Evolutionary conservation across 2,113 vertebrate species (phyloP), one percentile per base, ranked within the genome.

Genomic region (Microcebus ravelobensis): DNA sequence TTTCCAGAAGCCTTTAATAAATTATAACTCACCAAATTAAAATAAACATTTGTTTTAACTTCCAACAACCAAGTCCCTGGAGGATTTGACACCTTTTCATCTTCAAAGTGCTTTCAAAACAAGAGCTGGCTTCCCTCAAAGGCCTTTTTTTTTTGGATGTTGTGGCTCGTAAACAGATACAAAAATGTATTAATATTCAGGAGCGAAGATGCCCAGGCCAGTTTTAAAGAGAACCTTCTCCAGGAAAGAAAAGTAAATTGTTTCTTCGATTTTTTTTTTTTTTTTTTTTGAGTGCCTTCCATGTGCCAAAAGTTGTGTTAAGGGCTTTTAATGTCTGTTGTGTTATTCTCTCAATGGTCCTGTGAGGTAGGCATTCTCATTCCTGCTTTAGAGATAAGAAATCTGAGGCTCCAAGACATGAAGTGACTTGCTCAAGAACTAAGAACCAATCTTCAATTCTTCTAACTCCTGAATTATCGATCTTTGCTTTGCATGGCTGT

Each of bases 21-120:
- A 91, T 96, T 96, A 97, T 95, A 97, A 89, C 52, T 96, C 94
- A 92, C 76, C 95, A 96, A 96, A 97, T 97, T 97, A 96, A 97
- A 98, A 97, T 94, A 96, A 98, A 97, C 80, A 90, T 97, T 97
- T 97, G 90, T 96, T 97, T 98, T 95, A 96, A 91, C 96, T 96
- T 96, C 92, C 3, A 91, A 94, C 92, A 92, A 76, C 82, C 87
- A 77, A 74, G 63, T 94, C 97, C 94, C 96, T 71, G 6, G 97
- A 95, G 96, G 59, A 83, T 80, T 61, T 92, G 94, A 91, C 94
- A 97, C 95, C 95, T 95, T 96, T 97, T 98, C 83, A 93, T 98
- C 94, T 96, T 96, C 97, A 92, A 93, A 97, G 65, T 95, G 89
- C 86, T 98, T 97, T 96, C 89, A 90, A 87, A 97, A 93, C 79